A percentile compares a stretch with the other conserved stretches of the same genome.
These are phyloP conservation scores for Ypsolopha scabrella DNA, from an alignment of 2,888 invertebrate species.

Conservation along the genomic window DNA sequence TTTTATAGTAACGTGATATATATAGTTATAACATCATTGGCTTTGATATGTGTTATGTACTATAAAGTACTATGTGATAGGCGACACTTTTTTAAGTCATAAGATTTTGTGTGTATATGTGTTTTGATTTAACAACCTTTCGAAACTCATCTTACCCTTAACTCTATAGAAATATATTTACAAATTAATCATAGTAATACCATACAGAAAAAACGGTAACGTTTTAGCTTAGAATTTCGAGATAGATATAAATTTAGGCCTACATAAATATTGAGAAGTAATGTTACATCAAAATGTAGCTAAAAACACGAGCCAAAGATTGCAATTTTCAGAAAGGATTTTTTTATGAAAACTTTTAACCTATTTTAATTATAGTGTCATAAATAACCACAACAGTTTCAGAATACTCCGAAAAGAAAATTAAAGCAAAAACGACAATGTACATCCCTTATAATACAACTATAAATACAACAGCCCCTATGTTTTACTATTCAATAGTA, in stretches of 20 bases:
- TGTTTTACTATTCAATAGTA: constrained; percentile 65
- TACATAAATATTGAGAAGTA: constrained; percentile 22
- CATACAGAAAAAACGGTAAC: constrained; percentile 54
- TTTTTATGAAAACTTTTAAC: background rate
- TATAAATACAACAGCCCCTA: constrained; percentile 65
- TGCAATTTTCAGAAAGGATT: background rate
- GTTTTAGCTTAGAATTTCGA: constrained; percentile 28
- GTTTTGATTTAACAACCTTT: constrained; percentile 23
- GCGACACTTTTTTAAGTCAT: constrained; percentile 38
- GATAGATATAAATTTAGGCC: constrained; percentile 49
- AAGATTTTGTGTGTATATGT: constrained; percentile 31
- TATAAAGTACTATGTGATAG: constrained; percentile 62
- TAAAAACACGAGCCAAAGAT: background rate
- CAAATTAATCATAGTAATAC: constrained; percentile 20
- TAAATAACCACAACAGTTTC: constrained; percentile 18
- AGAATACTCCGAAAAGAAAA: constrained; percentile 25
- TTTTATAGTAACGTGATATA: background rate
- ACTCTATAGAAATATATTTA: constrained; percentile 29
- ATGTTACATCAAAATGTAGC: background rate
- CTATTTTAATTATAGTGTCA: background rate
- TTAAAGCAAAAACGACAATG: constrained; percentile 52
- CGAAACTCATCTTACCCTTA: constrained; percentile 23
- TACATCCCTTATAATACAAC: constrained; percentile 49
- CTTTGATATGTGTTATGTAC: constrained; percentile 66
- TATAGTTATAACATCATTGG: constrained; percentile 23